Base-by-base conservation (phyloP, 2,888 invertebrate species). In the Orthosia cruda region DNA sequence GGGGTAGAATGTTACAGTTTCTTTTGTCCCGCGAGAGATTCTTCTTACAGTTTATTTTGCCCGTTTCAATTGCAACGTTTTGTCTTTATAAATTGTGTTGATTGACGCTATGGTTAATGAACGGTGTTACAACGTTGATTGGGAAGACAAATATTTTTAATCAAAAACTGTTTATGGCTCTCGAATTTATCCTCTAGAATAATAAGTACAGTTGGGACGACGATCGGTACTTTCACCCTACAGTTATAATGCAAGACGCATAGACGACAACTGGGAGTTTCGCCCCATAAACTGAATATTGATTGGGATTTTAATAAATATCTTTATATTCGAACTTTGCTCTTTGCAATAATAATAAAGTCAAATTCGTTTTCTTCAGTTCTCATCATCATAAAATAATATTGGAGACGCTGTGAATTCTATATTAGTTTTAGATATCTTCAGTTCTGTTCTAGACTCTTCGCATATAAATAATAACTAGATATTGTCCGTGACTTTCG, bases 11-110 rank as follows among this genome's bases (percentile, higher is more conserved):
- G 94, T 92, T 91, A 90, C 92, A 89, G 90, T 91, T 91, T 90
- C 93, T 90, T 94, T 95, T 95, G 94, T 95, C 91, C 90, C 90
- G 87, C 89, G 91, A 93, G 93, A 92, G 92, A 91, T 90, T 89
- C 90, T 91, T 89, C 90, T 90, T 91, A 90, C 88, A 89, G 90
- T 91, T 91, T 92, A 91, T 92, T 92, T 91, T 91, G 89, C 89
- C 88, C 87, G 90, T 89, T 91, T 90, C 92, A 91, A 91, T 92
- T 92, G 92, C 90, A 90, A 80, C 86, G 89, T 88, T 88, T 88
- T 92, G 90, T 91, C 89, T 91, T 87, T 87, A 90, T 91, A 89
- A 91, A 92, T 91, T 89, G 88, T 88, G 87, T 89, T 90, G 91
- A 91, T 91, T 90, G 91, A 91, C 87, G 89, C 83, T 71, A 74